Evolutionary conservation across 2,888 invertebrate genomes (phyloP).

Genomic region (Pelosia muscerda): DNA sequence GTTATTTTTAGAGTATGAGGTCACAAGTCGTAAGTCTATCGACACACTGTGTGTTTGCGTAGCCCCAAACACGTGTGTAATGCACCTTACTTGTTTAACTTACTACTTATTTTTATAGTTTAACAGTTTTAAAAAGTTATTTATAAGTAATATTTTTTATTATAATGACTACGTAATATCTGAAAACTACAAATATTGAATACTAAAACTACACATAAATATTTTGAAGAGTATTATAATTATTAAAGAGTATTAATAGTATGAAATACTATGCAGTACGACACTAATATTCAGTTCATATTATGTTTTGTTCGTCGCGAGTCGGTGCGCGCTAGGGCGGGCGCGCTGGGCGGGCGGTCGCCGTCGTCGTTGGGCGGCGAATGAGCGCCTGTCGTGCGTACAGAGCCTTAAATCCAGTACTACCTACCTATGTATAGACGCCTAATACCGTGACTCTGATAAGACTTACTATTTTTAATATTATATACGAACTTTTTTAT

Average conservation of each 20-base stretch:
- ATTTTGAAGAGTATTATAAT: constrained; percentile 3
- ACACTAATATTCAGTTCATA: constrained; percentile 18
- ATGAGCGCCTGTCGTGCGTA: constrained; percentile 56
- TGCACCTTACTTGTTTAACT: constrained; percentile 67
- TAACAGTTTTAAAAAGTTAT: constrained; percentile 44
- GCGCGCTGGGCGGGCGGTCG: constrained; percentile 69
- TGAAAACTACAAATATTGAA: constrained; percentile 11
- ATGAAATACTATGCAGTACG: constrained; percentile 9
- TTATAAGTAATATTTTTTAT: constrained; percentile 19
- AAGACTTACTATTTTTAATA: not conserved
- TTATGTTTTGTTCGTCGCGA: constrained; percentile 21
- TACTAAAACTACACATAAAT: constrained; percentile 2
- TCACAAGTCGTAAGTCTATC: constrained; percentile 56
- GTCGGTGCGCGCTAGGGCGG: constrained; percentile 39
- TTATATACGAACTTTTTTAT: not conserved
- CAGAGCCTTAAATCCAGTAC: constrained; percentile 55
- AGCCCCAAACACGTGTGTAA: constrained; percentile 59
- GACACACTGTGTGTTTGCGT: constrained; percentile 52
- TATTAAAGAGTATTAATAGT: constrained; percentile 1
- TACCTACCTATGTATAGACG: constrained; percentile 36
- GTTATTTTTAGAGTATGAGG: constrained; percentile 31
- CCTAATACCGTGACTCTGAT: constrained; percentile 1
- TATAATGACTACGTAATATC: not conserved
- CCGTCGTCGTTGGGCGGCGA: constrained; percentile 70
- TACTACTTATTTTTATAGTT: constrained; percentile 68